Evolutionary conservation across 2,113 vertebrate species (phyloP), one percentile per base, ranked within the genome.

Genomic region (Leucoraja erinaceus): DNA sequence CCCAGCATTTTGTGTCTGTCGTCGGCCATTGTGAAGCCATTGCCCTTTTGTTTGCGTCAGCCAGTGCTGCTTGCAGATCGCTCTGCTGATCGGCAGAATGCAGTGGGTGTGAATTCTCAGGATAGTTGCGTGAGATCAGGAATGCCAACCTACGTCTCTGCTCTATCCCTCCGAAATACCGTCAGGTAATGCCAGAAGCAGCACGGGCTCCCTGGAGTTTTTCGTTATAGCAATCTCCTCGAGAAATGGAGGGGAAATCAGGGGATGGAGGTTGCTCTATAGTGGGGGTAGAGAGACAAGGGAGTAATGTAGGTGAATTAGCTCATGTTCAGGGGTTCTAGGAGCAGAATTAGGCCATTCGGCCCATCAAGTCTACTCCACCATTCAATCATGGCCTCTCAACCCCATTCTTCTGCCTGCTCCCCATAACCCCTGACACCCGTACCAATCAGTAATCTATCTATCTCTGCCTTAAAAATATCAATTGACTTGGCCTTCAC

Each of bases 91-190:
- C 5, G 4, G 38, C 63, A 59, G 83, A 63, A 88, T 88, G 83
- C 12, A 63, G 59, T 88, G 83, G 83, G 83, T 88, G n/a, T 12
- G 83, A 88, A 88, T 88, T 88, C 61, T 88, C 83, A 7, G 18
- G 83, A 88, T 88, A 63, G 83, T 88, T 88, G 28, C n/a, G 79
- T 61, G 59, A 63, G 83, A 88, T 88, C 83, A 88, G 83, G 59
- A 88, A 88, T 88, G 63, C 83, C 59, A n/a, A 59, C 59, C 59
- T 88, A 84, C 28, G 31, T 4, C 14, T 16, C 28, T 31, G 56
- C 59, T 66, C 28, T 14, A 88, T n/a, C 54, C 81, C 56, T 28
- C 25, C 25, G 28, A 54, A 61, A 56, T 22, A 61, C 11, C n/a
- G 14, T 88, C 83, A 88, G 61, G n/a, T 66, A 61, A 88, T 63